Percentiles rank a stretch among this genome's conserved stretches.
phyloP scores from a whole-genome alignment of 2,113 vertebrate genomes.

The Phrynosoma blainvillii region DNA sequence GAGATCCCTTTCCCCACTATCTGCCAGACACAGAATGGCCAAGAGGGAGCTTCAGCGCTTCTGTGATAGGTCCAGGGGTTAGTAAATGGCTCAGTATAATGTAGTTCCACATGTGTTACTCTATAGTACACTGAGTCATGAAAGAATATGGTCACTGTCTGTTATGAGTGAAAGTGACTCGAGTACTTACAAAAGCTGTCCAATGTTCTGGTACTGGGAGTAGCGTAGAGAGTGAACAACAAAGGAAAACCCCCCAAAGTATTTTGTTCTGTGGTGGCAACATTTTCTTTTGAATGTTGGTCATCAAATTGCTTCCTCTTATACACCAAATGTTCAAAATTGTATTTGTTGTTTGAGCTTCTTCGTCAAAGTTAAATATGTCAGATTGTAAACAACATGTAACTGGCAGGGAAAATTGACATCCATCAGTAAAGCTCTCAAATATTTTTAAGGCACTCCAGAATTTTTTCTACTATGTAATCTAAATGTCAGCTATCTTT shows the following conservation, averaged over 20 bases:
- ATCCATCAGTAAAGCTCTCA: background rate
- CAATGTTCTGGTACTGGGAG: background rate
- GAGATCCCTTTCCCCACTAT: too few relatives aligned
- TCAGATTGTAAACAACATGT: constrained; percentile 6
- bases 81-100: too few relatives aligned
- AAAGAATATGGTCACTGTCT: background rate
- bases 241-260: background rate
- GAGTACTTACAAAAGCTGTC: background rate
- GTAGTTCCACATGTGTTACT: too few relatives aligned
- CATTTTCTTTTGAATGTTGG: background rate
- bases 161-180: background rate
- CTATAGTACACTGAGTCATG: too few relatives aligned
- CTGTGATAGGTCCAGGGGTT: too few relatives aligned
- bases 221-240: background rate
- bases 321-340: background rate
- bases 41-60: too few relatives aligned
- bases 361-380: background rate
- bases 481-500: background rate
- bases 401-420: background rate
- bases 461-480: constrained; percentile 23
- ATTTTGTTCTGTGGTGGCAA: background rate
- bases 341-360: background rate
- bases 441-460: background rate
- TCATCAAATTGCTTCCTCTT: background rate
- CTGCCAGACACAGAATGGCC: too few relatives aligned